Evolutionary conservation across 2,113 vertebrate genomes (phyloP), one percentile per base, ranked within the genome.

Genomic region (Neodontobutis hainanensis): DNA sequence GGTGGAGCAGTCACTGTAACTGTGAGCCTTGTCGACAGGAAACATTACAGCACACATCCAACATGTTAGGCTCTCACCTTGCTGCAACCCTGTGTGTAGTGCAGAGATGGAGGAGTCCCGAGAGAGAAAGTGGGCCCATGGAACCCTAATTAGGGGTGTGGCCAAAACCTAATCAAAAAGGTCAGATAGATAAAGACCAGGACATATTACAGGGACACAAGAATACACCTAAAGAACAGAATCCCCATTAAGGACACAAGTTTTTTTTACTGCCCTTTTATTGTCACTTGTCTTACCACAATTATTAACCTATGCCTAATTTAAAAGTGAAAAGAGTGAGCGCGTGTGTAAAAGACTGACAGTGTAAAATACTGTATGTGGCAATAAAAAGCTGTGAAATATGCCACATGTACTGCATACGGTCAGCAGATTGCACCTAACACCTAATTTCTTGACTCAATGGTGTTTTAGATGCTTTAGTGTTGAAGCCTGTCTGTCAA

Each of bases 1-100:
- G 70, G 61, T 62, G 77, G 51, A 75, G 67, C 48, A 47, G 68
- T 11, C 62, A 36, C 53, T 61, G 83, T 77, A 1, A 44, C 73
- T 59, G 64, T n/a, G 5, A 82, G 76, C 59, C 51, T 56, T 15
- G 63, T 73, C 80, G 83, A 72, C 83, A 80, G 56, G 45, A 72
- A 77, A 55, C 45, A 65, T 82, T 69, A 82, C 56, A 57, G 73
- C 74, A 50, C 79, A 77, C 5, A 69, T 79, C 75, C 55, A 0
- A 61, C 61, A 40, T 16, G 55, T 82, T 65, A 77, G 58, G n/a
- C 12, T 68, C 36, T 15, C 11, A n/a, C 55, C 46, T 71, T 11
- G 14, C 36, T 65, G n/a, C 48, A 40, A 52, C 61, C 68, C 62
- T 65, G 43, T 16, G 14, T 1, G 35, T 8, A 16, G 55, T 75